Evolutionary conservation across 1,140 invertebrate species (phyloP), one percentile per base, ranked within the genome.

Genomic region (Megalonaias nervosa): DNA sequence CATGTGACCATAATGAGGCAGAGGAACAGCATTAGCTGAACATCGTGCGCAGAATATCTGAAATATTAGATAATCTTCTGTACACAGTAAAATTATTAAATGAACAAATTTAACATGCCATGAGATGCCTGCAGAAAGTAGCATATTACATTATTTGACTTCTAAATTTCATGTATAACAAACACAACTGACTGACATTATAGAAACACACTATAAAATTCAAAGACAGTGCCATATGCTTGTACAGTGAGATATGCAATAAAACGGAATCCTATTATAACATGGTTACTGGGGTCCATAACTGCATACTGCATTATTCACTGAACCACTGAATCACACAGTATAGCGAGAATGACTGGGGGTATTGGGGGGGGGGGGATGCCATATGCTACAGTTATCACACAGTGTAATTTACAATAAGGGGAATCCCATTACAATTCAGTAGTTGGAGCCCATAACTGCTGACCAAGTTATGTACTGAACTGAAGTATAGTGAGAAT

Each of bases 21-120:
- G 91, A 23, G 97, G 96, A 21, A 98, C 96, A 73, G 95, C 96
- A 88, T 98, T 97, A 17, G 95, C 94, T 80, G 97, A 98, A 90
- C 97, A 99, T 57, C 96, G 94, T 5, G 95, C 95, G 91, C 97
- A 99, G 89, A 98, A 99, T 21, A 99, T 97, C 93, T 97, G 81
- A 6, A 85, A 89, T 93, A 80, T 67, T 19, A 75, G 21, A 58
- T n/a, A 59, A 31, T n/a, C 58, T 64, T 65, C 57, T 57, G 21
- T 19, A 74, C 56, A 70, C 19, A 23, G 23, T 4, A 48, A 59
- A 21, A 17, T 62, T n/a, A n/a, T 62, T 9, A 23, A 15, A 5
- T 62, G 9, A 62, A 14, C 19, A 70, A n/a, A 58, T 21, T 59
- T 19, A 71, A 58, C 38, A 59, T 23, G 13, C 17, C 19, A 71